phyloP scores from a whole-genome alignment of 2,797 vertebrate species.

The Pyrocephalus nanus region DNA sequence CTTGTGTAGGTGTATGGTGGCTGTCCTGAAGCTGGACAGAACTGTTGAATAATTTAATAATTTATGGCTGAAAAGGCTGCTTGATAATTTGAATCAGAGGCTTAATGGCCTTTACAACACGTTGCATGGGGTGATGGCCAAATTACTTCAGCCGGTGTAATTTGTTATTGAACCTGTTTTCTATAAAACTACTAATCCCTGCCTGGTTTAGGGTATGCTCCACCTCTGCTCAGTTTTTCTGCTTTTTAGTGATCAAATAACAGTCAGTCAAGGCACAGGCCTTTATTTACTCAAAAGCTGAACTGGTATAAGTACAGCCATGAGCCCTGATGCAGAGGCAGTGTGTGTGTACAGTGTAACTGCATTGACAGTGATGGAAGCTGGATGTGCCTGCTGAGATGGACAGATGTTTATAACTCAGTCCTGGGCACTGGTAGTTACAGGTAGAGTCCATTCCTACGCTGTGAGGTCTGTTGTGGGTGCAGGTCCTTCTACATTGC shows the following conservation, averaged over 20 bases:
- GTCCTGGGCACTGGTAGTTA: background rate
- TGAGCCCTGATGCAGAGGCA: background rate
- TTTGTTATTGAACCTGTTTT: slow-evolving; percentile 21
- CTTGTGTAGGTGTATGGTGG: accelerated
- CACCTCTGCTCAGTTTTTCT: background rate
- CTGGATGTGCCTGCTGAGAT: background rate
- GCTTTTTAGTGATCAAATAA: background rate
- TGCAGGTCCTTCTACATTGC: background rate
- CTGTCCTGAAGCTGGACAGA: background rate
- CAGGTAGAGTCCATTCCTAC: background rate
- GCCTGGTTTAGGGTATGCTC: background rate
- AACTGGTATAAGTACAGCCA: background rate
- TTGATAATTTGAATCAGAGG: background rate
- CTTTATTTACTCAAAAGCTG: background rate
- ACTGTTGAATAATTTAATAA: background rate
- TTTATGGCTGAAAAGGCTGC: background rate
- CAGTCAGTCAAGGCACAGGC: background rate
- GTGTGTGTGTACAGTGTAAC: background rate
- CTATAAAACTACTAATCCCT: background rate
- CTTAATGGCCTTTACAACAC: background rate
- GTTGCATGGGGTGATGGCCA: background rate
- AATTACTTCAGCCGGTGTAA: background rate
- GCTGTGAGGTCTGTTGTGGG: accelerated
- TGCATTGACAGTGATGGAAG: background rate
- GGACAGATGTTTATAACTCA: background rate